Evolutionary conservation across 2,113 vertebrate species (phyloP).

Genomic region (Clarias macrocephalus): DNA sequence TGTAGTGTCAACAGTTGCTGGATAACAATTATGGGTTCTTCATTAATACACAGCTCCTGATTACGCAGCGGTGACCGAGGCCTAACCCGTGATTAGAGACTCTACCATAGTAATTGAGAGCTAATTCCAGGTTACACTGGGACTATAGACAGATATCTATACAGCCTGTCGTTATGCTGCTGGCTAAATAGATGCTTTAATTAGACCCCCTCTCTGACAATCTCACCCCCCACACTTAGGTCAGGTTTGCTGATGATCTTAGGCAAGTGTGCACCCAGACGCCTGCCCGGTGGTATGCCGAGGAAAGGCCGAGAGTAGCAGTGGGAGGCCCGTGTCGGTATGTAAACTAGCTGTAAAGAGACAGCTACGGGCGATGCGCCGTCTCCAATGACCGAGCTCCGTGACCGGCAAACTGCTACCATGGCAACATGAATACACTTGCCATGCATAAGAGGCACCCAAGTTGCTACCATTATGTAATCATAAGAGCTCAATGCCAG

Average conservation of each 20-base stretch:
- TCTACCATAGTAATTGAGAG: conserved; percentile 57
- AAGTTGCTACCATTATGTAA: conserved; percentile 10
- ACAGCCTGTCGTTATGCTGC: conserved; percentile 51
- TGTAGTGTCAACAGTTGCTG: not conserved
- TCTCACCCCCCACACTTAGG: not conserved
- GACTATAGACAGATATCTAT: conserved; percentile 15
- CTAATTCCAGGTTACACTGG: conserved; percentile 54
- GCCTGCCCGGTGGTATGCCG: conserved; percentile 21
- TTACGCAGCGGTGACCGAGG: conserved; percentile 1
- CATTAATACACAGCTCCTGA: conserved; percentile 8
- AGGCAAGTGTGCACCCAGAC: conserved; percentile 55
- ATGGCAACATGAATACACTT: conserved; percentile 2
- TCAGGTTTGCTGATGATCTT: conserved; percentile 52
- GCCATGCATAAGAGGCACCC: not conserved
- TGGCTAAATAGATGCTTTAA: conserved; percentile 57
- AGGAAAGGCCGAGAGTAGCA: conserved; percentile 44
- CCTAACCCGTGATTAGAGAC: conserved; percentile 45
- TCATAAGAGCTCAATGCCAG: not conserved
- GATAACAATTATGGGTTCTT: not conserved
- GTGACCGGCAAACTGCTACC: not conserved
- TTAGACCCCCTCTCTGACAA: conserved; percentile 33
- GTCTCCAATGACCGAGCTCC: not conserved
- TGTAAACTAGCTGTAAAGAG: conserved; percentile 46
- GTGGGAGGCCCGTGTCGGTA: conserved; percentile 52
- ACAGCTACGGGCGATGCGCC: not conserved